Evolutionary conservation across 1,140 invertebrate species (phyloP).

Genomic region (Stenopsyche tienmushanensis): DNA sequence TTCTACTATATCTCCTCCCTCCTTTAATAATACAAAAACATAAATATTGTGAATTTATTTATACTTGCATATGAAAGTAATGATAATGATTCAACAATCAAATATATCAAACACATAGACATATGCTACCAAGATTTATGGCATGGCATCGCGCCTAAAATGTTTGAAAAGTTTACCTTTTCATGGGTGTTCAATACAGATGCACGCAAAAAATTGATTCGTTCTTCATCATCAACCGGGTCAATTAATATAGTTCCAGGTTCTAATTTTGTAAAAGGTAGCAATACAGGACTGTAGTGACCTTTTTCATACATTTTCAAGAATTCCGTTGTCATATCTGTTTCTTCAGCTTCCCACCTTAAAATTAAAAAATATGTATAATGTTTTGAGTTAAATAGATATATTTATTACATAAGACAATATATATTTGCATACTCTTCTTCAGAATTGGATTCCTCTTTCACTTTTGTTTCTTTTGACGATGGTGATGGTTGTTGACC

Average conservation of each 20-base stretch:
- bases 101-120: not conserved
- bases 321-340: conserved; percentile 61
- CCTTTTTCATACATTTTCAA: conserved; percentile 75
- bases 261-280: conserved; percentile 70
- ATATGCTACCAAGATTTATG: no score
- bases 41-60: not conserved
- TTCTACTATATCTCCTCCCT: conserved; percentile 13
- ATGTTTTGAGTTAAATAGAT: no score
- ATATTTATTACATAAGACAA: no score
- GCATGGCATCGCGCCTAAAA: no score
- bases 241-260: conserved; percentile 79
- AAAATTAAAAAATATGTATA: not conserved
- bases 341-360: conserved; percentile 49
- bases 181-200: conserved; percentile 46
- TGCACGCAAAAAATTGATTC: conserved; percentile 72
- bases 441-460: conserved; percentile 14
- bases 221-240: conserved; percentile 76
- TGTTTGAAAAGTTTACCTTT: no score
- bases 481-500: conserved; percentile 10
- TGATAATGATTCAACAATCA: no score
- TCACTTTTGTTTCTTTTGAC: not conserved
- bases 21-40: conserved; percentile 7
- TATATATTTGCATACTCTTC: conserved; percentile 8
- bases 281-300: conserved; percentile 80
- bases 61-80: no score